Base-by-base conservation (phyloP, 2,888 invertebrate genomes). In the Chrysolina americana region DNA sequence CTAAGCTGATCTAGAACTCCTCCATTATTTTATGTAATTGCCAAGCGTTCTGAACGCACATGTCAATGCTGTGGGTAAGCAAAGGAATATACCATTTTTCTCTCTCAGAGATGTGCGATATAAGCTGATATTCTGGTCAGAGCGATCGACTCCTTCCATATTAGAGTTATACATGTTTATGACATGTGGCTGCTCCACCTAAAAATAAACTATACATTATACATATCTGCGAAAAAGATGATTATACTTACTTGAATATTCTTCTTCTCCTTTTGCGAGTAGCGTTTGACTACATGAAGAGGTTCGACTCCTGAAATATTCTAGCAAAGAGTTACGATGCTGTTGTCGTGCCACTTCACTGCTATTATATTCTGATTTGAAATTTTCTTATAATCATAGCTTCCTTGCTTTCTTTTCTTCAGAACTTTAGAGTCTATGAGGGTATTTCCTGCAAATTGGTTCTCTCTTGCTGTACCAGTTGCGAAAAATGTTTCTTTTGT, bases 101-200 rank as follows among this genome's bases (percentile, higher is more conserved):
- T n/a, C 41, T 64, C 64, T 64, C 64, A 64, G 64, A 64, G 64
- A 41, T 64, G 64, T 64, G 64, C n/a, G n/a, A n/a, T n/a, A n/a
- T n/a, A n/a, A n/a, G n/a, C n/a, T n/a, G n/a, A n/a, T n/a, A n/a
- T n/a, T 83, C 71, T 83, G 80, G 71, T 84, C 83, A 28, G 74
- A 65, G 9, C 80, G 64, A 66, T 83, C 80, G 10, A 81, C 81
- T 15, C 81, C 81, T 13, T 79, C 82, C 83, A 84, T 84, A 74
- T 80, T 75, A 11, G 66, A n/a, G 71, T 82, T 81, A 65, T 80
- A 82, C 48, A 50, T 41, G 36, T 81, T 71, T 9, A 82, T n/a
- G n/a, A n/a, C n/a, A n/a, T n/a, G n/a, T n/a, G n/a, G n/a, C n/a
- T n/a, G n/a, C n/a, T n/a, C n/a, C 64, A 64, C 41, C 41, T 36